Evolutionary conservation across 1,140 invertebrate genomes (phyloP), one percentile per base, ranked within the genome.

Genomic region (Oreohelix idahoensis): DNA sequence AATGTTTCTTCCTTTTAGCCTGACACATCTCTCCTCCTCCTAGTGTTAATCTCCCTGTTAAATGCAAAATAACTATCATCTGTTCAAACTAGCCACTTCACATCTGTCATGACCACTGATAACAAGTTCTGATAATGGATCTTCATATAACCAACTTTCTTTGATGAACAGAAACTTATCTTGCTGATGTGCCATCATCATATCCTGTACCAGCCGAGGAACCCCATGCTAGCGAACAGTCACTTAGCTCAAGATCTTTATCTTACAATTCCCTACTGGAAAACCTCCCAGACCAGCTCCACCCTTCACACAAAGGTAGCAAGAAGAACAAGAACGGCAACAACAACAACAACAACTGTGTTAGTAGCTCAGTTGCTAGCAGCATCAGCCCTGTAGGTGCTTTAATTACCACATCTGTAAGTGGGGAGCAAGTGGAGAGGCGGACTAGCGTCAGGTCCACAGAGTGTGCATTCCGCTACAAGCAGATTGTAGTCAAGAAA

Each of bases 401-500:
- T 26, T 63, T 35, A 42, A 23, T 63, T 51, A 36, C 84, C 42
- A 35, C 23, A 42, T 32, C 74, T 2, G 38, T 73, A 2, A 84
- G 87, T 29, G 83, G 81, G 11, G 86, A 87, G 73, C 79, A 84
- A 35, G 85, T 91, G 23, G 89, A 91, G 76, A 83, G 92, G 11
- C 77, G 92, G 42, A 83, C 90, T 26, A 92, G 92, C 81, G 89
- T 92, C 4, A 75, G 92, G 32, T 85, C 90, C 13, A 90, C 88
- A 69, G 92, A 92, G 83, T 91, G 89, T 83, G 90, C 91, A 23
- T 92, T 91, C 84, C 88, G 88, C 51, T 92, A 92, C 84, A 92
- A 92, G 85, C 90, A 92, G 58, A 92, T 92, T 78, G 89, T 92
- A 11, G 91, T 92, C 35, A 92, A 91, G 84, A 92, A 92, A 82